Evolutionary conservation across 2,113 vertebrate species (phyloP).

Genomic region (Myrmophylax atrothorax): DNA sequence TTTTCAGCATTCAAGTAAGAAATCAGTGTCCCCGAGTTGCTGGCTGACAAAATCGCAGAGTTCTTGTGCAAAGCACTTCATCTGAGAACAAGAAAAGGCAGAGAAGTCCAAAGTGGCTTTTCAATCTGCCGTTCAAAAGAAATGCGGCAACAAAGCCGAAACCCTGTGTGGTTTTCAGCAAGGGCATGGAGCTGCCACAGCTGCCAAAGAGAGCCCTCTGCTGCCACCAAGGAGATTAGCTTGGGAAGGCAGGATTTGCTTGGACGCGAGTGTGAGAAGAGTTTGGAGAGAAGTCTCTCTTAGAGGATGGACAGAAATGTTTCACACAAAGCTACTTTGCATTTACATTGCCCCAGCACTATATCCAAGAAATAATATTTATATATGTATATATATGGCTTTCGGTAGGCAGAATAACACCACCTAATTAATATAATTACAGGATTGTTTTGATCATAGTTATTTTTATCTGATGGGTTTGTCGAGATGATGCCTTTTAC

Average conservation of each 20-base stretch:
- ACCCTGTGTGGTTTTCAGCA: neutral
- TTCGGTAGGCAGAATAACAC: neutral
- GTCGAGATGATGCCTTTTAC: neutral
- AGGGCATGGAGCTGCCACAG: neutral
- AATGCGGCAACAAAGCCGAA: fast-evolving
- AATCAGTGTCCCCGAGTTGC: neutral
- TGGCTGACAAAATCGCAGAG: neutral
- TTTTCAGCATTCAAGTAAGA: neutral
- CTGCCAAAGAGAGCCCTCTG: constrained; percentile 61
- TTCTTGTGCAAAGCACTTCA: neutral
- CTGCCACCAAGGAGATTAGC: neutral
- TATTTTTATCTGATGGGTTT: neutral
- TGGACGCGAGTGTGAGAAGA: fast-evolving
- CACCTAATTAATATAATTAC: neutral
- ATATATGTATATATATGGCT: neutral
- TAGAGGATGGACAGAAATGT: neutral
- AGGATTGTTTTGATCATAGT: neutral
- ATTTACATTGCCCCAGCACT: neutral
- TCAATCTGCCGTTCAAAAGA: neutral
- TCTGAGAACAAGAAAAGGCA: neutral
- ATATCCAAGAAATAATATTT: neutral
- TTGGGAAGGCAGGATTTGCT: neutral
- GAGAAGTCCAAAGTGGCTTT: neutral
- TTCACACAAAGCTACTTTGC: neutral
- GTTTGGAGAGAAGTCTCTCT: neutral